Evolutionary conservation across 2,113 vertebrate genomes (phyloP).

Genomic region (Notarius lentiginosus): DNA sequence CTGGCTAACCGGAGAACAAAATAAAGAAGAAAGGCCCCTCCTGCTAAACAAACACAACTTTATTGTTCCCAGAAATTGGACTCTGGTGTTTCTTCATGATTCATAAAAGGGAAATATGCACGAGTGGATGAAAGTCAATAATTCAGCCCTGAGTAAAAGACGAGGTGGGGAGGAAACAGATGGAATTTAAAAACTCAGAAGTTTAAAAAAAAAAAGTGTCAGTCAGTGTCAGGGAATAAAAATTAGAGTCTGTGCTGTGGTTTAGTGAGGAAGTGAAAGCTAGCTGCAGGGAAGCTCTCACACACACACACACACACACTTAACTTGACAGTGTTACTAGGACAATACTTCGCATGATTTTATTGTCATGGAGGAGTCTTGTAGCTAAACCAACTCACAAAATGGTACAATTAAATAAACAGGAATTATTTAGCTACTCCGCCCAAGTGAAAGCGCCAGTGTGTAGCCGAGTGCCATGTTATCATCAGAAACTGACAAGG

Average conservation of each 20-base stretch:
- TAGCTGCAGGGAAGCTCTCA: constrained; percentile 7
- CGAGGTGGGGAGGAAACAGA: too few species aligned
- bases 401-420: not conserved
- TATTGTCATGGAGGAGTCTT: not conserved
- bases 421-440: not conserved
- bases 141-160: not conserved
- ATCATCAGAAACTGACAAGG: not conserved
- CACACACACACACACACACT: not conserved
- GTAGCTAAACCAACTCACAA: not conserved
- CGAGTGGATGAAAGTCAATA: not conserved
- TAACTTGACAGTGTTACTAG: not conserved
- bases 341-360: not conserved
- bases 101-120: too few species aligned
- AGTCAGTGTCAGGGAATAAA: not conserved
- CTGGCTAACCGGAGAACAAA: not conserved
- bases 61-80: not conserved
- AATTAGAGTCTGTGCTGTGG: not conserved
- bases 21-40: not conserved
- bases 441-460: not conserved
- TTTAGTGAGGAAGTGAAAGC: constrained; percentile 15
- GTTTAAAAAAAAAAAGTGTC: too few species aligned
- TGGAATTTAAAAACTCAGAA: not conserved
- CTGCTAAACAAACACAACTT: constrained; percentile 13
- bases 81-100: not conserved
- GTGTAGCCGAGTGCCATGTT: not conserved